Conservation (phyloP, 2,113 vertebrate genomes). For the Hippocampus barbouri region DNA sequence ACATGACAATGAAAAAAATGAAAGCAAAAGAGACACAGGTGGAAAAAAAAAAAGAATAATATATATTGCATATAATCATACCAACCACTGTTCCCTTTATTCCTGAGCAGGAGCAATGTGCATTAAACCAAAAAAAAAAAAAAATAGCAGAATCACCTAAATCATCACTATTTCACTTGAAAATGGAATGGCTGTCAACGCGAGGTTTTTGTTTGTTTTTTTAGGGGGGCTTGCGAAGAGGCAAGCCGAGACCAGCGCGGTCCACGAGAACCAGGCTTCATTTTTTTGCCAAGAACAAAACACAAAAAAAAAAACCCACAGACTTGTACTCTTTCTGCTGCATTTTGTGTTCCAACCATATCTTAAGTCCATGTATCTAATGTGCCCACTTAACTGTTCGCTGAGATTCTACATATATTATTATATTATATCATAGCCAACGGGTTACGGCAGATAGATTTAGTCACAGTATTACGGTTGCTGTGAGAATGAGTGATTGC, state of each 20-base stretch:
- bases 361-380: conserved; percentile 68
- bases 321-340: conserved; percentile 66
- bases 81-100: conserved; percentile 73
- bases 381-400: conserved; percentile 63
- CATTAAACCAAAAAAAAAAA: conserved; percentile 73
- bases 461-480: conserved; percentile 70
- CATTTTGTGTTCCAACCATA: conserved; percentile 49
- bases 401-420: conserved; percentile 68
- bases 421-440: conserved; percentile 54
- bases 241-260: conserved; percentile 47
- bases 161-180: conserved; percentile 64
- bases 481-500: conserved; percentile 72
- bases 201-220: conserved; percentile 17
- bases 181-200: conserved; percentile 64
- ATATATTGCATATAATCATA: conserved; percentile 32
- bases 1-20: conserved; percentile 24
- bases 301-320: conserved; percentile 41
- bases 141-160: conserved; percentile 53
- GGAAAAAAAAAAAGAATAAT: conserved; percentile 7
- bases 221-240: conserved; percentile 17
- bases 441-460: conserved; percentile 59
- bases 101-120: conserved; percentile 67
- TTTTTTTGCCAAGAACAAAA: conserved; percentile 49
- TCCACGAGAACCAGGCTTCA: conserved; percentile 63
- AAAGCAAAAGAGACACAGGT: conserved; percentile 26